Evolutionary conservation across 2,888 invertebrate species (phyloP), one percentile per base, ranked within the genome.

Genomic region (Acanthococcus lagerstroemiae): DNA sequence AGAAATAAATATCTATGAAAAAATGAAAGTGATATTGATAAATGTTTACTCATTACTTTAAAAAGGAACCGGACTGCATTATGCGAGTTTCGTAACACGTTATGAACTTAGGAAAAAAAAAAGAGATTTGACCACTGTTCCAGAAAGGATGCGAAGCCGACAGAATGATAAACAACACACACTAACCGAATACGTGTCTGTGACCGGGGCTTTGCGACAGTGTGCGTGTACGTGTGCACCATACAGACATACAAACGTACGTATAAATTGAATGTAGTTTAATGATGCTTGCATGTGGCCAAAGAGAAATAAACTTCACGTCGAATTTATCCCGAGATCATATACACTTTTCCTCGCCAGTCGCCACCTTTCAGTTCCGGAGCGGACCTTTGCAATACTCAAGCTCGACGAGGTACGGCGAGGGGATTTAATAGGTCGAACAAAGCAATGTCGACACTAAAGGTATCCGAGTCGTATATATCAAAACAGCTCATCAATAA

Each of bases 401-500:
- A n/a, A n/a, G n/a, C n/a, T n/a, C n/a, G n/a, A n/a, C n/a, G n/a
- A n/a, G n/a, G n/a, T n/a, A n/a, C n/a, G 15, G 46, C 19, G 46
- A 17, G 46, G 19, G 19, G 46, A 15, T 45, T 45, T 45, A 45
- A 45, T 45, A 45, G 46, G 19, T 45, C 15, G 46, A 45, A 45
- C 46, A 45, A 45, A 45, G 46, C 15, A 45, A 45, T 45, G 46
- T 45, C 46, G 46, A 45, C 46, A 45, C 46, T 19, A 45, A 45
- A 45, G 15, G 46, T 45, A 15, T 45, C 4, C 19, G 15, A 5
- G 15, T 19, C 19, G 4, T 45, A 61, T 37, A 52, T 66, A 66
- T 66, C 66, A 66, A 66, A 66, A 66, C 56, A 66, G 26, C 66
- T 66, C 66, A 66, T 66, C 66, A 66, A 56, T 66, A 66, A 66